Evolutionary conservation across 2,888 invertebrate genomes (phyloP).

Genomic region (Drosophila austrosaltans): DNA sequence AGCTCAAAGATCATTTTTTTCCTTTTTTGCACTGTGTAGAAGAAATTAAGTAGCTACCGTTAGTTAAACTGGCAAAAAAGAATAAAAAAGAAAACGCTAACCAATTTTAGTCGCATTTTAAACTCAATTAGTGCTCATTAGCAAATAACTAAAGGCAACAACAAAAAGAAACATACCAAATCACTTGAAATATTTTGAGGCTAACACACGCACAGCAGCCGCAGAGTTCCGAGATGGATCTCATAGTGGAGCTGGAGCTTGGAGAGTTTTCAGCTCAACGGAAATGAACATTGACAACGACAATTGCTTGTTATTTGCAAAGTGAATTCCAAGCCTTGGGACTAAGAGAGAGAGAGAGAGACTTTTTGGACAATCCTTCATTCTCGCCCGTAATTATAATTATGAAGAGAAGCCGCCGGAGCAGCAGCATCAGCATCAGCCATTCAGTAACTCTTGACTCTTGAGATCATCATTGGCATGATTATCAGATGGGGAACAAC

Average conservation of each 20-base stretch:
- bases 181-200: constrained; percentile 51
- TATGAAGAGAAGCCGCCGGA: constrained; percentile 55
- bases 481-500: constrained; percentile 68
- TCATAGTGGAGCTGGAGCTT: constrained; percentile 12
- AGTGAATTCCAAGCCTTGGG: constrained; percentile 69
- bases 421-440: no score
- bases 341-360: constrained; percentile 14
- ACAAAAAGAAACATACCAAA: constrained; percentile 38
- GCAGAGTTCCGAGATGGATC: constrained; percentile 17
- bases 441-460: constrained; percentile 57
- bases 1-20: no score
- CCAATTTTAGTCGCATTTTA: constrained; percentile 69
- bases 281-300: constrained; percentile 81
- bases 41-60: constrained; percentile 38
- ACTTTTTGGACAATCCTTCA: constrained; percentile 29
- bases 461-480: constrained; percentile 73
- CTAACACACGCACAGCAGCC: constrained; percentile 30
- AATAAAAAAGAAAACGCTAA: constrained; percentile 22
- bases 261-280: constrained; percentile 60
- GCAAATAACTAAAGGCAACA: constrained; percentile 61
- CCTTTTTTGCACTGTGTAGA: constrained; percentile 48
- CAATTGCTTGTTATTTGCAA: constrained; percentile 81
- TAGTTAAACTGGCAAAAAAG: constrained; percentile 33
- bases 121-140: constrained; percentile 78
- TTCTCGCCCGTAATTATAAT: constrained; percentile 69